Conservation (phyloP, 2,888 invertebrate genomes). For the Netelia fuscicornis region DNA sequence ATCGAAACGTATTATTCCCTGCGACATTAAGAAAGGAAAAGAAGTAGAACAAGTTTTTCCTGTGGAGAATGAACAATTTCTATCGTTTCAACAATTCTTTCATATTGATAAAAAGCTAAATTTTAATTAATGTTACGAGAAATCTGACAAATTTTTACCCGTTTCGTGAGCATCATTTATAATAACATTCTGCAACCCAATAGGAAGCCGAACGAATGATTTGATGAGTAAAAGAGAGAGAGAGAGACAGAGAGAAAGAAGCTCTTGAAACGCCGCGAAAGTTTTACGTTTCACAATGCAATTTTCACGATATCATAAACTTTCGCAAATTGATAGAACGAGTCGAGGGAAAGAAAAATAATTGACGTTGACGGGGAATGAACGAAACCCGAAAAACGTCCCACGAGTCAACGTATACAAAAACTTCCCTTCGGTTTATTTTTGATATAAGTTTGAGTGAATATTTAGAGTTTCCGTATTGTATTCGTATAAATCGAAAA, state of each 20-base stretch:
- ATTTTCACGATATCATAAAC: slow-evolving; percentile 5
- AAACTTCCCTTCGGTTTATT: slow-evolving; percentile 14
- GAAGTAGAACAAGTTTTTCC: no score
- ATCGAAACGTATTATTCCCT: no score
- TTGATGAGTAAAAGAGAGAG: not conserved
- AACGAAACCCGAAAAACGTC: slow-evolving; percentile 7
- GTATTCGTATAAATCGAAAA: not conserved
- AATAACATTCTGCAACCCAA: not conserved
- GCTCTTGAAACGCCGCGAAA: slow-evolving; percentile 37
- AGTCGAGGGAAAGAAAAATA: not conserved
- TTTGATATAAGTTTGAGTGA: not conserved
- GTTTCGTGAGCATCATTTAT: not conserved
- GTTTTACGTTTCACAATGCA: not conserved
- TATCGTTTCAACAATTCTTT: no score
- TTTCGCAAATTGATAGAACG: slow-evolving; percentile 14
- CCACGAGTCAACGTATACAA: not conserved
- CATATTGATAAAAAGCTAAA: no score
- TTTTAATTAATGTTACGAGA: not conserved
- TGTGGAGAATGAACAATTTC: no score
- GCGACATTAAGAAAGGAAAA: no score
- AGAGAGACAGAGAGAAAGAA: slow-evolving; percentile 14
- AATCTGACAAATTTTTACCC: not conserved
- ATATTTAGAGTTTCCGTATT: not conserved
- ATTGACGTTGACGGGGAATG: slow-evolving; percentile 2
- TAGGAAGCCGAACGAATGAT: slow-evolving; percentile 3